Evolutionary conservation across 2,113 vertebrate genomes (phyloP).

Genomic region (Columba livia): DNA sequence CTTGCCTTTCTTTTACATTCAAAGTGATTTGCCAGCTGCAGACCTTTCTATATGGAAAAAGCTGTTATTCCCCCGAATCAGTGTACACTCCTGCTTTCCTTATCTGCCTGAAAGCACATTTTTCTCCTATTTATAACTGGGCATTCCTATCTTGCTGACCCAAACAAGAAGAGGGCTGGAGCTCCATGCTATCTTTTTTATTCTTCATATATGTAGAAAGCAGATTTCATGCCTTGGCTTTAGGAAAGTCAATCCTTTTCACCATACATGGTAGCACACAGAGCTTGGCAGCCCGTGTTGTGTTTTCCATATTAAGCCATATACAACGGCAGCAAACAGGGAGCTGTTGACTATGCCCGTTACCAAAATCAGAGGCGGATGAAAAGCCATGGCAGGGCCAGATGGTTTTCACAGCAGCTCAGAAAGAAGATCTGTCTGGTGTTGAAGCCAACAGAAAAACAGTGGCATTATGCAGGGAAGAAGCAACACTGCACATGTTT

Average conservation of each 20-base stretch:
- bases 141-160: conserved; percentile 24
- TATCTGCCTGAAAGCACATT: conserved; percentile 1
- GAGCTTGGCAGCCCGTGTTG: conserved; percentile 35
- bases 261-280: conserved; percentile 72
- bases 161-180: conserved; percentile 23
- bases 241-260: conserved; percentile 69
- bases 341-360: not conserved
- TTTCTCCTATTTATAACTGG: conserved; percentile 46
- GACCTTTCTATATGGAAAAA: not conserved
- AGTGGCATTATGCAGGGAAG: not conserved
- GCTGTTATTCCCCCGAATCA: conserved; percentile 3
- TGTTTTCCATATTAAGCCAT: conserved; percentile 79
- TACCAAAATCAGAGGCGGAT: not conserved
- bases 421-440: not conserved
- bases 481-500: not conserved
- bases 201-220: conserved; percentile 39
- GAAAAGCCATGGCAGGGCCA: accelerated
- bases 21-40: not conserved
- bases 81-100: not conserved
- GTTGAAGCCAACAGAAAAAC: not conserved
- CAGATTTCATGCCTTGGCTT: conserved; percentile 45
- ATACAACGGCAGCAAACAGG: conserved; percentile 68
- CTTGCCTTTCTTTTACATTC: not conserved
- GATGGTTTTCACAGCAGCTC: not conserved
- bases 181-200: conserved; percentile 41